These are phyloP conservation scores for Diorhabda carinulata DNA, from an alignment of 1,140 invertebrate species.

Conservation along the genomic window DNA sequence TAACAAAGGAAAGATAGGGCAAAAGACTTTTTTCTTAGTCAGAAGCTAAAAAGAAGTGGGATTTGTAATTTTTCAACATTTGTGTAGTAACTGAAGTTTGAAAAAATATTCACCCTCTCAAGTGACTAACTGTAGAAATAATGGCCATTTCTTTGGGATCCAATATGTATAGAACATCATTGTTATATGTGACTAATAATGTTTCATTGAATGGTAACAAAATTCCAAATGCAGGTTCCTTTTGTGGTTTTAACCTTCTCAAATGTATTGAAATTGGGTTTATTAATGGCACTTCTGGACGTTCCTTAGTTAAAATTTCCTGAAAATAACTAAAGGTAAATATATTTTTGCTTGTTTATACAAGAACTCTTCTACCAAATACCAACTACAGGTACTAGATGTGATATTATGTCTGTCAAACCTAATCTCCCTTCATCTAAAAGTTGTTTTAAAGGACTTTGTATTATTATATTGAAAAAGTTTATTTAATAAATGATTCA, in stretches of 20 bases:
- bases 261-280: conserved; percentile 58
- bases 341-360: too few relatives aligned
- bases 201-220: conserved; percentile 65
- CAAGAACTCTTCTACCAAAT: too few relatives aligned
- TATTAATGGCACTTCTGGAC: conserved; percentile 62
- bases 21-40: too few relatives aligned
- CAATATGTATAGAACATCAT: conserved; percentile 67
- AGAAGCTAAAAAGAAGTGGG: too few relatives aligned
- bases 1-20: too few relatives aligned
- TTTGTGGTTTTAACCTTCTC: conserved; percentile 48
- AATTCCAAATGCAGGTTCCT: conserved; percentile 64
- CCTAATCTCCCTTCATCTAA: too few relatives aligned
- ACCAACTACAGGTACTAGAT: too few relatives aligned
- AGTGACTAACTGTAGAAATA: conserved; percentile 50
- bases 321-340: not conserved
- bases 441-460: too few relatives aligned
- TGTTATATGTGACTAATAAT: conserved; percentile 70
- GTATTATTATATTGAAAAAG: too few relatives aligned
- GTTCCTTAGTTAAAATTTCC: conserved; percentile 43
- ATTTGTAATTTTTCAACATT: too few relatives aligned
- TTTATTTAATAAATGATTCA: too few relatives aligned
- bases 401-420: too few relatives aligned
- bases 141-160: conserved; percentile 61
- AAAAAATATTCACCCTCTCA: conserved; percentile 41
- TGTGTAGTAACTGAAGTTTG: not conserved